These are phyloP conservation scores for Augiades crinisus DNA, from an alignment of 2,888 invertebrate species.

Conservation along the genomic window DNA sequence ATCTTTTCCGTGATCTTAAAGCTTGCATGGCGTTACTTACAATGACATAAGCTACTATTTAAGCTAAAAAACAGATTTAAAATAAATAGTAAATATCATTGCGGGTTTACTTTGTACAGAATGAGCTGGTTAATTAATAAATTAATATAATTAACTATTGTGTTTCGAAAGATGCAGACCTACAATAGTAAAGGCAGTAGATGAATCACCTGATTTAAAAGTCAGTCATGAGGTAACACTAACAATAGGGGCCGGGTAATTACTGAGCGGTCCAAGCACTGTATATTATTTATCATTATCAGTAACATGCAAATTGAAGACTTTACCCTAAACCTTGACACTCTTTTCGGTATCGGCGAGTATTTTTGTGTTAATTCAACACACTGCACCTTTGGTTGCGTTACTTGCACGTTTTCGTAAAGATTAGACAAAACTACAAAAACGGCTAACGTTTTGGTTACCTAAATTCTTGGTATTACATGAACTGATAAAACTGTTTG, in stretches of 20 bases:
- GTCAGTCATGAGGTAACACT: conserved; percentile 30
- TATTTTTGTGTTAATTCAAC: conserved; percentile 37
- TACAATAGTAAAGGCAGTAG: background rate
- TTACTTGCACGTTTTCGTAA: background rate
- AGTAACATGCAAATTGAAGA: conserved; percentile 53
- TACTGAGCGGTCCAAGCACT: conserved; percentile 34
- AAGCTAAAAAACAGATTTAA: too few relatives aligned
- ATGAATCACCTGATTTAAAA: conserved; percentile 20
- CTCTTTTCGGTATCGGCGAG: conserved; percentile 42
- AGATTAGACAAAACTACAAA: background rate
- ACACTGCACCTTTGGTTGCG: conserved; percentile 10
- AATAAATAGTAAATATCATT: too few relatives aligned
- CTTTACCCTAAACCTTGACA: conserved; percentile 56
- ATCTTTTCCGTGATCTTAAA: too few relatives aligned
- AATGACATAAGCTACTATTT: too few relatives aligned
- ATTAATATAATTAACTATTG: too few relatives aligned
- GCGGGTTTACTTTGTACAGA: too few relatives aligned
- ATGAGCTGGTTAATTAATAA: too few relatives aligned
- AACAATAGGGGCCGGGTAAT: conserved; percentile 45
- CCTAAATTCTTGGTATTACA: background rate
- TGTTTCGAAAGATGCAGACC: background rate
- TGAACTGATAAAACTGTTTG: background rate
- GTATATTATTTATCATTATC: conserved; percentile 46
- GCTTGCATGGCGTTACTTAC: too few relatives aligned
- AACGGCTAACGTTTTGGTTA: background rate